These are phyloP conservation scores for Hyposoter dolosus DNA, from an alignment of 2,888 invertebrate genomes.

Conservation along the genomic window DNA sequence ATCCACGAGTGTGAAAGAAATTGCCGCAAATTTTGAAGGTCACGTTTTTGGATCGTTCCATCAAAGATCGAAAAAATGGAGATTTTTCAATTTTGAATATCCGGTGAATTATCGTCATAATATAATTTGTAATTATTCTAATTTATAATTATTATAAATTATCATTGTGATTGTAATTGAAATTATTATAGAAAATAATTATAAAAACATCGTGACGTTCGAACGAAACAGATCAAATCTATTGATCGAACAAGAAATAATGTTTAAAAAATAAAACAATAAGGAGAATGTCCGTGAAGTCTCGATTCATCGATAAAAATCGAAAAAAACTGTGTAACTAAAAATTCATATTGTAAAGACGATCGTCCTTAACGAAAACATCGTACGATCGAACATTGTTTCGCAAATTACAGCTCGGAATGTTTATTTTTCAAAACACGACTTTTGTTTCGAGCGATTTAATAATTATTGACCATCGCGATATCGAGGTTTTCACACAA, in stretches of 20 bases:
- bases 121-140: too few relatives aligned
- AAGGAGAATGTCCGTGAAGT: too few relatives aligned
- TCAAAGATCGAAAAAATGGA: too few relatives aligned
- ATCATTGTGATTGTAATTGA: neutral
- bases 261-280: neutral
- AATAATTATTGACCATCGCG: neutral
- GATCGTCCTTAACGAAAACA: neutral
- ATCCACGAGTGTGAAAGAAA: neutral
- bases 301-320: neutral
- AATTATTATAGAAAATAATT: too few relatives aligned
- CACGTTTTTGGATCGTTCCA: too few relatives aligned
- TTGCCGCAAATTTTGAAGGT: neutral
- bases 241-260: neutral
- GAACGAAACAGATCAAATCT: neutral
- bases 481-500: neutral
- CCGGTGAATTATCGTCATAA: too few relatives aligned
- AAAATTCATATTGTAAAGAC: neutral
- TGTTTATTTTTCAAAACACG: neutral
- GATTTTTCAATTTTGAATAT: too few relatives aligned
- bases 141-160: too few relatives aligned
- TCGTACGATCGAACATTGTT: neutral
- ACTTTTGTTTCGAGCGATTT: neutral
- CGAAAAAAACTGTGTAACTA: too few relatives aligned
- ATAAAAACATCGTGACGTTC: neutral
- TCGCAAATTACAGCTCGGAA: neutral